Evolutionary conservation across 2,113 vertebrate species (phyloP).

Genomic region (Mesembrinibis cayennensis): DNA sequence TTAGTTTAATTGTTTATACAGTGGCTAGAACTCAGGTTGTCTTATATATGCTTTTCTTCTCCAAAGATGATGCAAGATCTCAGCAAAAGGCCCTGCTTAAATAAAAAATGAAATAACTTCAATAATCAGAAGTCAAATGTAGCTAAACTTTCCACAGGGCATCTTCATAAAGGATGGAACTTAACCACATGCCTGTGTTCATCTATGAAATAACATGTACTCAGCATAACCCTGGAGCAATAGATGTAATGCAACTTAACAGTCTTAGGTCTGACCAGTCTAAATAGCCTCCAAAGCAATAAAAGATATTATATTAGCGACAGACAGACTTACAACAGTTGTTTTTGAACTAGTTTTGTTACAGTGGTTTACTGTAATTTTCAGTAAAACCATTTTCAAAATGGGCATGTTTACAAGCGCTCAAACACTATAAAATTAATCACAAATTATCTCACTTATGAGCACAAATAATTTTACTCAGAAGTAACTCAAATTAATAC

Average conservation of each 20-base stretch:
- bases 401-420: neutral
- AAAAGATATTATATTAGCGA: neutral
- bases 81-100: neutral
- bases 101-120: neutral
- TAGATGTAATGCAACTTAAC: neutral
- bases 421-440: neutral
- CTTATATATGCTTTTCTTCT: neutral
- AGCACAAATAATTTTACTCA: neutral
- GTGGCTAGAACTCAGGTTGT: neutral
- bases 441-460: neutral
- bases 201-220: neutral
- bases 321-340: neutral
- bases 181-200: neutral
- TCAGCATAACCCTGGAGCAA: neutral
- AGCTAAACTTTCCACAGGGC: neutral
- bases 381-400: neutral
- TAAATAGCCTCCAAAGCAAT: neutral
- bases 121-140: neutral
- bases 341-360: neutral
- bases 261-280: neutral
- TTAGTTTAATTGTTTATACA: neutral
- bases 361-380: neutral
- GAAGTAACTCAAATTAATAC: neutral
- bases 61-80: neutral
- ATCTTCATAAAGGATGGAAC: neutral